Base-by-base conservation (phyloP, 2,888 invertebrate genomes). In the Hemicrepidius hirtus region DNA sequence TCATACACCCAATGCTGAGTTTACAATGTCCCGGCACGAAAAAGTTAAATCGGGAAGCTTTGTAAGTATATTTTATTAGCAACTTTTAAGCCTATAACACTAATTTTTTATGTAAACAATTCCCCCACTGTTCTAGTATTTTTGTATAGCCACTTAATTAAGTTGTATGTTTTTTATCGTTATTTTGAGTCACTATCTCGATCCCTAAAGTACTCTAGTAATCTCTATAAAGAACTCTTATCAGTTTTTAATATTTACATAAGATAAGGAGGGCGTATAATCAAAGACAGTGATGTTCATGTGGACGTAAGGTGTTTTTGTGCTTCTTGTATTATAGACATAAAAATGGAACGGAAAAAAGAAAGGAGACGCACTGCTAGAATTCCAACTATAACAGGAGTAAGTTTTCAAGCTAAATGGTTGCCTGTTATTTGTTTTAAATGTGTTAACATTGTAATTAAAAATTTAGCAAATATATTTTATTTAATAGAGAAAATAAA, bases 11-110 rank as follows among this genome's bases (percentile, higher is more conserved):
- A 70, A 73, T 73, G 73, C 55, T 37, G 20, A 62, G 60, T 7
- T 53, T 84, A 89, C 86, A 83, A 91, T 90, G 90, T 90, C 91
- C 80, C 89, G 91, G 83, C 89, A 91, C 85, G 91, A 91, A 85
- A 91, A 90, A 87, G 88, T 88, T 71, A 91, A 90, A 84, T 90
- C 90, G 75, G 90, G 85, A 75, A 83, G 90, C 86, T 90, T 91
- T 88, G 91, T 91, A 83, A 91, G 91, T 91, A 9, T 1, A 13
- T n/a, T 40, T 40, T 40, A 13, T n/a, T 1, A 40, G 40, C 4
- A 13, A 40, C 6, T 40, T 13, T 1, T 40, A 40, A 0, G n/a
- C 13, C 13, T n/a, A 1, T 13, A n/a, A 3, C 13, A 0, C 6
- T 1, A 40, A 40, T 13, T 40, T 50, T n/a, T 7, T 40, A 6